Conservation (phyloP, 2,113 vertebrate genomes). For the Xiphorhynchus elegans region DNA sequence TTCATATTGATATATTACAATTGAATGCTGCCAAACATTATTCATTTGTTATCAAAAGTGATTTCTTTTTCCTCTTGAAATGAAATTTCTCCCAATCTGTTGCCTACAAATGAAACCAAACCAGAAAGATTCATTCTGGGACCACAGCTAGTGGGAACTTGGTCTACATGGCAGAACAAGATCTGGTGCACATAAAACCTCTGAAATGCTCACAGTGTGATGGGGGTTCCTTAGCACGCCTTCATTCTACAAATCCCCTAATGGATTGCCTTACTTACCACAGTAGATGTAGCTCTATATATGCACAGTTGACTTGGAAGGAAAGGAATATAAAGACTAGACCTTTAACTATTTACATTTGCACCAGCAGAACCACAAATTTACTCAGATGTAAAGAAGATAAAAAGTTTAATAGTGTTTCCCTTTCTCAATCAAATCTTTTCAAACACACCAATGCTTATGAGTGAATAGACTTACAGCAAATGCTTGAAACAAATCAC, state of each 20-base stretch:
- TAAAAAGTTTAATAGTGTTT: neutral
- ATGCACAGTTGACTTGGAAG: neutral
- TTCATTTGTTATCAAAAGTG: neutral
- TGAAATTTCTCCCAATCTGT: neutral
- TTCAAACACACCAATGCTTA: neutral
- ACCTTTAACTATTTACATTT: neutral
- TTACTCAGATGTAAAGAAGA: neutral
- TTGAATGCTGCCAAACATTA: neutral
- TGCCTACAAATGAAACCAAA: neutral
- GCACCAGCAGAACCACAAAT: neutral
- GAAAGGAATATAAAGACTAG: neutral
- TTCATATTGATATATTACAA: neutral
- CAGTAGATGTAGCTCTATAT: neutral
- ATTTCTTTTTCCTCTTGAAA: neutral
- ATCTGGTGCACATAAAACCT: neutral
- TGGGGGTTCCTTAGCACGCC: neutral
- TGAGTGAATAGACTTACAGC: neutral
- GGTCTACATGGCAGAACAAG: neutral
- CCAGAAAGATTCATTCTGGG: neutral
- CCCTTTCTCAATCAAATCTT: neutral
- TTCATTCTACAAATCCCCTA: neutral
- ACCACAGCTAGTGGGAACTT: fast-evolving
- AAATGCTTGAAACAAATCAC: neutral
- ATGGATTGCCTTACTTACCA: neutral
- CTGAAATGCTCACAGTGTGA: neutral